Evolutionary conservation across 2,797 vertebrate species (phyloP).

Genomic region (Staurois parvus): DNA sequence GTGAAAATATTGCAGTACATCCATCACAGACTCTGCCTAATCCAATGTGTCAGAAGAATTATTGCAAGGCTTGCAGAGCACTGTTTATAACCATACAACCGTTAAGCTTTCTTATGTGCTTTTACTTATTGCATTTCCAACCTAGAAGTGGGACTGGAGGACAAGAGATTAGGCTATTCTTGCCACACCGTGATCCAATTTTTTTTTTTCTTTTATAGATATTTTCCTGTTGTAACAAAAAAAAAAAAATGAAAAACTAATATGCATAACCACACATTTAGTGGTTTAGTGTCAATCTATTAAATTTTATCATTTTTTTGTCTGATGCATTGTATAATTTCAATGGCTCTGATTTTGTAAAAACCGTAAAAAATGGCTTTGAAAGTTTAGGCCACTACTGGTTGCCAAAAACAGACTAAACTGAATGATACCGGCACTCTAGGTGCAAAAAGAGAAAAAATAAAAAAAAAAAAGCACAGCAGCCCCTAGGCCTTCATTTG

Average conservation of each 20-base stretch:
- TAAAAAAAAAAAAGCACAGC: slow-evolving; percentile 25
- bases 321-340: neutral
- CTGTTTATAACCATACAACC: slow-evolving; percentile 64
- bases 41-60: slow-evolving; percentile 26
- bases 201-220: neutral
- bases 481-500: slow-evolving; percentile 35
- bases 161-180: neutral
- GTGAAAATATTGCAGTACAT: neutral
- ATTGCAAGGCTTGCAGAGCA: slow-evolving; percentile 43
- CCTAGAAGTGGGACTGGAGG: slow-evolving; percentile 29
- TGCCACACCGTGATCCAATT: neutral
- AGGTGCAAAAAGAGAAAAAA: slow-evolving; percentile 25
- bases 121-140: slow-evolving; percentile 51
- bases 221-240: slow-evolving; percentile 2
- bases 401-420: slow-evolving; percentile 46
- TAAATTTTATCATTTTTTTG: neutral
- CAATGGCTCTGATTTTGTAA: slow-evolving; percentile 42
- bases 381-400: slow-evolving; percentile 48
- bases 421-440: slow-evolving; percentile 25
- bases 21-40: slow-evolving; percentile 7
- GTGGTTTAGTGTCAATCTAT: neutral
- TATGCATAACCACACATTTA: slow-evolving; percentile 12
- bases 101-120: slow-evolving; percentile 43
- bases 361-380: slow-evolving; percentile 59
- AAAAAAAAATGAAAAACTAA: neutral